A percentile compares a stretch with the other conserved stretches of the same genome.
Conservation (phyloP, 2,797 vertebrate genomes). For the Huso huso region DNA sequence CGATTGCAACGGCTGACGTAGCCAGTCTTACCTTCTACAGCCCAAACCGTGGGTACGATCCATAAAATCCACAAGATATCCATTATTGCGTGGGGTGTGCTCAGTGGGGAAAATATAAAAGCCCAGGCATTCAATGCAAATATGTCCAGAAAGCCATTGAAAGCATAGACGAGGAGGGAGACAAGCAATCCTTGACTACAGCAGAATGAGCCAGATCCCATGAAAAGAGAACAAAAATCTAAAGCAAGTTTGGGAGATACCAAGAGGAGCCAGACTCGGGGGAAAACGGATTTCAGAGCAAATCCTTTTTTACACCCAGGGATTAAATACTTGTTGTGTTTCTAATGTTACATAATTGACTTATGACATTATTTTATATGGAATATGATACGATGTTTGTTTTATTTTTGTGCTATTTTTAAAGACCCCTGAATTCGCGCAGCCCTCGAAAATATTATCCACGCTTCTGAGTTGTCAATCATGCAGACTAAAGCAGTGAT, state of each 20-base stretch:
- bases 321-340: no score
- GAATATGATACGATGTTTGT: no score
- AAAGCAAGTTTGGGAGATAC: constrained; percentile 64
- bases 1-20: constrained; percentile 17
- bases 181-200: constrained; percentile 57
- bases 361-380: no score
- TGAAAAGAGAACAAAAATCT: constrained; percentile 56
- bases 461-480: constrained; percentile 55
- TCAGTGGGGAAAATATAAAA: constrained; percentile 33
- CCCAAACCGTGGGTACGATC: constrained; percentile 62
- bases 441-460: constrained; percentile 33
- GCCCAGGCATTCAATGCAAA: constrained; percentile 64
- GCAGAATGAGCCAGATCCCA: constrained; percentile 51
- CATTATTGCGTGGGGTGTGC: constrained; percentile 54
- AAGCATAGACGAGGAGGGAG: constrained; percentile 42
- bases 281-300: constrained; percentile 14
- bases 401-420: no score
- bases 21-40: constrained; percentile 67
- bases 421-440: no score
- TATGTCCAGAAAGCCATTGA: constrained; percentile 67
- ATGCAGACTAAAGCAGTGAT: constrained; percentile 30
- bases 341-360: no score
- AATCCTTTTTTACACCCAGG: neutral
- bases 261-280: constrained; percentile 61
- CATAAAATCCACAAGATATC: constrained; percentile 78